Percentiles rank a stretch among this genome's conserved stretches.
Conservation (phyloP, 2,113 vertebrate genomes). For the Semnornis frantzii region DNA sequence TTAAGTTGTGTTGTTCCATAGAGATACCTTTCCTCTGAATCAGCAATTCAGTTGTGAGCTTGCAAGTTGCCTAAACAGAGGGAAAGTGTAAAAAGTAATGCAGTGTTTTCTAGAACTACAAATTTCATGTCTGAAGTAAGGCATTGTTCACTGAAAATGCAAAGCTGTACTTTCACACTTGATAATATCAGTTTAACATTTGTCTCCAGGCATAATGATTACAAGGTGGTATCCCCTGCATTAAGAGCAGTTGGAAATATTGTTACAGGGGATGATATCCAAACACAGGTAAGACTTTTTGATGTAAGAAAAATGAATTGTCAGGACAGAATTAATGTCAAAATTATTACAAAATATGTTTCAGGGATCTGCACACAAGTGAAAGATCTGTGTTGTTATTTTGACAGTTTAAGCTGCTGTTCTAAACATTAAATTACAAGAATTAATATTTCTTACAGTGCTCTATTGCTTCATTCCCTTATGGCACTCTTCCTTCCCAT, state of each 20-base stretch:
- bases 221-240: slow-evolving; percentile 92
- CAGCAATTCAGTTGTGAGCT: not conserved
- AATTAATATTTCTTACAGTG: not conserved
- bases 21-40: not conserved
- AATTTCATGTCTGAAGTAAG: not conserved
- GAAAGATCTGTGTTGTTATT: not conserved
- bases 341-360: not conserved
- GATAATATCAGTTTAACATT: slow-evolving; percentile 24
- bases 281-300: slow-evolving; percentile 86
- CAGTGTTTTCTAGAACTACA: not conserved
- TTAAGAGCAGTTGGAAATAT: slow-evolving; percentile 92
- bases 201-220: slow-evolving; percentile 87
- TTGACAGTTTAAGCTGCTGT: not conserved
- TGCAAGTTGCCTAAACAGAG: not conserved
- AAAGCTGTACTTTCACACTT: not conserved
- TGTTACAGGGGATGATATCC: slow-evolving; percentile 92
- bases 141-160: not conserved
- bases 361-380: not conserved
- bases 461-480: not conserved
- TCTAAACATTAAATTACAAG: not conserved
- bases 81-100: not conserved
- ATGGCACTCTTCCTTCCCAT: not conserved
- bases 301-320: not conserved
- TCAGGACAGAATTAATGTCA: not conserved
- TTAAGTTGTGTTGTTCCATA: not conserved